Base-by-base conservation (phyloP, 2,797 vertebrate genomes). In the Hyperoplus lanceolatus region DNA sequence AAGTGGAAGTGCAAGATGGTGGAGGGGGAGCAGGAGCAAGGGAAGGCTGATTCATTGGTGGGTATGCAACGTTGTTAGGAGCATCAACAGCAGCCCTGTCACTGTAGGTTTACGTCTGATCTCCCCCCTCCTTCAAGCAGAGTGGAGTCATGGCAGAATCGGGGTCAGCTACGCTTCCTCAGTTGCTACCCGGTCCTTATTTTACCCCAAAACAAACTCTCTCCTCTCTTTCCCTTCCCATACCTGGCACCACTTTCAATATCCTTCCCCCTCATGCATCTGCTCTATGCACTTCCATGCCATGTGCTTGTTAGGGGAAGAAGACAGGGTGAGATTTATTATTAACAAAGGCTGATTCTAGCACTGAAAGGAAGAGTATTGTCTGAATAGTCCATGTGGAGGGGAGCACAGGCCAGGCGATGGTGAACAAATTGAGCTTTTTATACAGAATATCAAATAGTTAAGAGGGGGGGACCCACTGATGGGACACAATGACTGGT, bases 301-400 rank as follows among this genome's bases (percentile, higher is more conserved):
- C 56, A 57, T 14, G 9, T 72, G 69, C 39, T 74, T 77, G 58
- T 82, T 64, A 76, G 49, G 15, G 61, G 82, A 71, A 83, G 68
- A 87, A 74, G 84, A 89, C 78, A 63, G 62, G 72, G 77, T 73
- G 85, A 86, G 84, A 87, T 93, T 93, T 90, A 87, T 91, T 89
- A 89, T 92, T 88, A 91, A 93, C 89, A 89, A 90, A 84, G 86
- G 87, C 77, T 90, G 84, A 84, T 86, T 86, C 65, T 73, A 42
- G 70, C 56, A 13, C 48, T 89, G 87, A 91, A 89, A 84, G 66
- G 58, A 41, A 75, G 68, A 70, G 80, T 21, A 21, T 73, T 90
- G 80, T 76, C 62, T 82, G 62, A 83, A 68, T 75, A 84, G 65
- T 63, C 55, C 77, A 45, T 51, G 70, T 77, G 58, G 29, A 77